Evolutionary conservation across 2,113 vertebrate genomes (phyloP).

Genomic region (pig (Sus scrofa)): DNA sequence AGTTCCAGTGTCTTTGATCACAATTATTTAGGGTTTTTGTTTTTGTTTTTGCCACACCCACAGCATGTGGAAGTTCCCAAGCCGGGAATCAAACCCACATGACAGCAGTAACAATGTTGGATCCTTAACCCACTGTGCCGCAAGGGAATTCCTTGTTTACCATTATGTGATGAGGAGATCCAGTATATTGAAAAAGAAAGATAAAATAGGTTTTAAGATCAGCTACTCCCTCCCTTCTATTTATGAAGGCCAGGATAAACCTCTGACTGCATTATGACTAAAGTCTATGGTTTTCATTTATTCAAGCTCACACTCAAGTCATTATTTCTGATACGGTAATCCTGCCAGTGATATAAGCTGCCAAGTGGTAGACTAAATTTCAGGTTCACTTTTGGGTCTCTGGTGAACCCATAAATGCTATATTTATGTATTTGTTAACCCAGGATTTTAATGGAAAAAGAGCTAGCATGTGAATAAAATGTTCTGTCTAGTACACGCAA

Average conservation of each 20-base stretch:
- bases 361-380: constrained; percentile 48
- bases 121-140: too few relatives aligned
- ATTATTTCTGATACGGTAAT: constrained; percentile 67
- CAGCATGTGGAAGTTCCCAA: too few relatives aligned
- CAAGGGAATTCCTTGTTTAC: not conserved
- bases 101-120: too few relatives aligned
- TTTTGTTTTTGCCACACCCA: too few relatives aligned
- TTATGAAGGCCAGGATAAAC: constrained; percentile 4
- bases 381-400: constrained; percentile 68
- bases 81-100: too few relatives aligned
- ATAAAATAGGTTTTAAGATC: constrained; percentile 15
- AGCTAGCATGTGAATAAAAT: constrained; percentile 57
- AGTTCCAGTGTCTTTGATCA: not conserved
- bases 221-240: constrained; percentile 7
- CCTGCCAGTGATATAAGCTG: constrained; percentile 48
- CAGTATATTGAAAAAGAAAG: not conserved
- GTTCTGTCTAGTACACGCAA: constrained; percentile 43
- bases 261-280: constrained; percentile 46
- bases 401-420: constrained; percentile 49
- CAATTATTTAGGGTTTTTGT: not conserved
- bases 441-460: constrained; percentile 63
- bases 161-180: not conserved
- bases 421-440: constrained; percentile 53
- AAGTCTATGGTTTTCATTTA: constrained; percentile 71
- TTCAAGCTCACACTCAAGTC: constrained; percentile 64